Evolutionary conservation across 2,888 invertebrate species (phyloP), one percentile per base, ranked within the genome.

Genomic region (Taphrorychus bicolor): DNA sequence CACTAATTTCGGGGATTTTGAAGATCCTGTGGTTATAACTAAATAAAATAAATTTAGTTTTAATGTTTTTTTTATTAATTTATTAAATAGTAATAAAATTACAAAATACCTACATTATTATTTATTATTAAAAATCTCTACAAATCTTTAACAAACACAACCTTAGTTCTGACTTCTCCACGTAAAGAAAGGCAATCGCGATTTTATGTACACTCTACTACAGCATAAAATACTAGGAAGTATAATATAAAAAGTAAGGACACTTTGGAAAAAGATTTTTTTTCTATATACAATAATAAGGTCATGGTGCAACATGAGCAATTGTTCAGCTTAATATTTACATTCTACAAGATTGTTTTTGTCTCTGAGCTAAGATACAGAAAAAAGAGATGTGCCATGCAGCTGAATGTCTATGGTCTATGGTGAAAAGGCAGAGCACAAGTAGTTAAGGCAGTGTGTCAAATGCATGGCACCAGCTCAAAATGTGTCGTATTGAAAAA

Each of bases 1-100:
- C 89, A 90, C 89, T 0, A 93, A 93, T 83, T 95, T 93, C 76
- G 92, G 90, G 0, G 93, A 93, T 78, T 89, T 82, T 60, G 70
- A 70, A 17, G 65, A 3, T 19, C 57, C 58, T n/a, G 4, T 51
- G 24, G 49, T 69, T 7, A 14, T 32, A 42, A 16, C 32, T 22
- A 19, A 16, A 52, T 52, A 23, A 54, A 54, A 14, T 17, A 45
- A 45, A 45, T 3, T 45, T 17, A 45, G 45, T 45, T 5, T 45
- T 45, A 11, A 11, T 41, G 5, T 58, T 51, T 57, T 57, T 61
- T 67, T 52, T 59, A 32, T 56, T 56, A 59, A 9, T 58, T 67
- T 67, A 58, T 61, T 45, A 45, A 45, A 45, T 45, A 45, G 14
- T 45, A 45, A 51, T 51, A 21, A 69, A 69, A 69, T 65, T 65